A percentile compares a stretch with the other conserved stretches of the same genome.
phyloP scores from a whole-genome alignment of 2,113 vertebrate genomes.

The Gila orcuttii region DNA sequence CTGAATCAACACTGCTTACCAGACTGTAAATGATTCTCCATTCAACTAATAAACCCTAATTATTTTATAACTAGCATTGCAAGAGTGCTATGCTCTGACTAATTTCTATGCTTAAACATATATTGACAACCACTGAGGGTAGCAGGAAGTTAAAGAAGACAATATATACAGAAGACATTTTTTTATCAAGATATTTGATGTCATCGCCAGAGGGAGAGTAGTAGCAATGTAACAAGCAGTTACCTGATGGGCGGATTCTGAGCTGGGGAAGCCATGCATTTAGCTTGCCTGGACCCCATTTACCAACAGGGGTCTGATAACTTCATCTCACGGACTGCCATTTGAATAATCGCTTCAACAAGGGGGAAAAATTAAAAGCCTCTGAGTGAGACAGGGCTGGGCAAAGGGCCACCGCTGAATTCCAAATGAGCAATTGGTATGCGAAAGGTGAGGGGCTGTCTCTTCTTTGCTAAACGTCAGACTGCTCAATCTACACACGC shows the following conservation, averaged over 20 bases:
- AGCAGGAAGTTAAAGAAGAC: background rate
- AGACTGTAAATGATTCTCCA: background rate
- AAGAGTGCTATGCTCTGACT: background rate
- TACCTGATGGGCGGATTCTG: slow-evolving; percentile 71
- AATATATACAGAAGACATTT: background rate
- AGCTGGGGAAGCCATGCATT: slow-evolving; percentile 59
- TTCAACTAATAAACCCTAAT: slow-evolving; percentile 17
- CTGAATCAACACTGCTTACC: background rate
- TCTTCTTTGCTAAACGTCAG: slow-evolving; percentile 48
- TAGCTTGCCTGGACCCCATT: slow-evolving; percentile 71
- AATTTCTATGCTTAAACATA: background rate
- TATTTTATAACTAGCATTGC: background rate
- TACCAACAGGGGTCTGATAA: slow-evolving; percentile 76
- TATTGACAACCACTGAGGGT: background rate
- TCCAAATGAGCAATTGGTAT: slow-evolving; percentile 68
- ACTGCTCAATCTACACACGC: slow-evolving; percentile 55
- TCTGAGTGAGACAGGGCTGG: slow-evolving; percentile 71
- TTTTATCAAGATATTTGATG: background rate
- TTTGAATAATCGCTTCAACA: slow-evolving; percentile 82
- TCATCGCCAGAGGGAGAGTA: background rate
- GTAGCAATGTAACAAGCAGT: slow-evolving; percentile 27
- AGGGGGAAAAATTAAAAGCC: slow-evolving; percentile 76
- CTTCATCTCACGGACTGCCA: slow-evolving; percentile 73
- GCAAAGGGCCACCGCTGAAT: slow-evolving; percentile 70
- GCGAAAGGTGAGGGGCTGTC: slow-evolving; percentile 55